Evolutionary conservation across 2,888 invertebrate genomes (phyloP).

Genomic region (Drosophila prolongata): DNA sequence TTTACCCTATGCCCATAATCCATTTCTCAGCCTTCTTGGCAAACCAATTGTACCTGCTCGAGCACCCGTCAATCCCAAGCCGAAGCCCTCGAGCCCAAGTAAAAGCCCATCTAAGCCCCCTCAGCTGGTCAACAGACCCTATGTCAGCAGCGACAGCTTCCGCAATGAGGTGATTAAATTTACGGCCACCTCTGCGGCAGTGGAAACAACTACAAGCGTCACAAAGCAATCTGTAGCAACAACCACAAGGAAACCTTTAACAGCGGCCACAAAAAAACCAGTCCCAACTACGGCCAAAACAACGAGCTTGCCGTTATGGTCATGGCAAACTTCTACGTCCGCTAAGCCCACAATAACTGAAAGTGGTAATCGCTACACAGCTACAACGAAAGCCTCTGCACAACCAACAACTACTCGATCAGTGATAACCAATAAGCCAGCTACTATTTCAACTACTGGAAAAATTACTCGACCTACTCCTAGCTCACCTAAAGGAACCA

Average conservation of each 20-base stretch:
- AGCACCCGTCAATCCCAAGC: slow-evolving; percentile 21
- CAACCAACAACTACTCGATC: slow-evolving; percentile 9
- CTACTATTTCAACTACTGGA: slow-evolving; percentile 6
- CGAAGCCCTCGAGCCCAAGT: slow-evolving; percentile 25
- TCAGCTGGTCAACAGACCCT: slow-evolving; percentile 42
- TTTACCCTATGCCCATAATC: slow-evolving; percentile 50
- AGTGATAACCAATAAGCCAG: slow-evolving; percentile 4
- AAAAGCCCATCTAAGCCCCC: slow-evolving; percentile 19
- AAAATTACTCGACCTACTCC: background rate
- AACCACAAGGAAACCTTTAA: slow-evolving; percentile 25
- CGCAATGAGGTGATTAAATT: slow-evolving; percentile 58
- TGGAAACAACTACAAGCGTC: slow-evolving; percentile 18
- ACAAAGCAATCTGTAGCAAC: slow-evolving; percentile 31
- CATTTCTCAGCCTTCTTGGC: slow-evolving; percentile 48
- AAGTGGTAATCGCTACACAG: slow-evolving; percentile 26
- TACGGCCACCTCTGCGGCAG: slow-evolving; percentile 35
- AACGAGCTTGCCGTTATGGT: slow-evolving; percentile 30
- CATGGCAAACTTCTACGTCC: slow-evolving; percentile 38
- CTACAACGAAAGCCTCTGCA: slow-evolving; percentile 17
- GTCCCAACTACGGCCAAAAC: slow-evolving; percentile 20
- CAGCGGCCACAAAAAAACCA: slow-evolving; percentile 28
- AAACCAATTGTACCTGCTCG: slow-evolving; percentile 29
- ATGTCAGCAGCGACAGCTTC: slow-evolving; percentile 66
- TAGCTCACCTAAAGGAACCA: background rate
- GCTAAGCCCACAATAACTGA: slow-evolving; percentile 40